Percentiles rank a stretch among this genome's conserved stretches.
Evolutionary conservation across 2,797 vertebrate genomes (phyloP).

Genomic region (Hyperoplus lanceolatus): DNA sequence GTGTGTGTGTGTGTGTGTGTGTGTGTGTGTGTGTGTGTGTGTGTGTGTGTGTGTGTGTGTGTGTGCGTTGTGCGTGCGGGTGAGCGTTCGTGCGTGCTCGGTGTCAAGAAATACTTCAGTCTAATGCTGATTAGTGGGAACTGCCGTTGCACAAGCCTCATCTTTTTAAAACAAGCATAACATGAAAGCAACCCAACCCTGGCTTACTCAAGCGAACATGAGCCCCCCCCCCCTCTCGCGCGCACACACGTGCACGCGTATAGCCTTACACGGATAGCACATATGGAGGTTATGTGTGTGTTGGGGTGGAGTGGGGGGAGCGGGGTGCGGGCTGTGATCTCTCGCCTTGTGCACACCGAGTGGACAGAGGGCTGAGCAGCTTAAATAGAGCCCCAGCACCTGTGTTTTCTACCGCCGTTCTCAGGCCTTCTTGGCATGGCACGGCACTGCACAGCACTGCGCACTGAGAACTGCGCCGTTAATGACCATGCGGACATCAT

Average conservation of each 20-base stretch:
- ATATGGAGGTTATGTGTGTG: slow-evolving; percentile 47
- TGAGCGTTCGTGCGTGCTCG: slow-evolving; percentile 5
- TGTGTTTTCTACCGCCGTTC: slow-evolving; percentile 81
- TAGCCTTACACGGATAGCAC: slow-evolving; percentile 45
- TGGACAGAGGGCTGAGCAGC: slow-evolving; percentile 82
- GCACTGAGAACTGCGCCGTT: slow-evolving; percentile 24
- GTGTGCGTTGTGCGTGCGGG: slow-evolving; percentile 57
- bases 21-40: slow-evolving; percentile 68
- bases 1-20: slow-evolving; percentile 72
- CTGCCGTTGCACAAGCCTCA: slow-evolving; percentile 74
- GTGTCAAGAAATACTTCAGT: slow-evolving; percentile 73
- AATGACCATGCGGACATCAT: slow-evolving; percentile 15
- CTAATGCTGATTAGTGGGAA: slow-evolving; percentile 85
- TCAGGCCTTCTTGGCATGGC: slow-evolving; percentile 75
- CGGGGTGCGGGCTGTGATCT: slow-evolving; percentile 79
- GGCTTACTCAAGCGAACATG: slow-evolving; percentile 72
- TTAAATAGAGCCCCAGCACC: slow-evolving; percentile 82
- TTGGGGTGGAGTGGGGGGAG: slow-evolving; percentile 35
- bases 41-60: slow-evolving; percentile 74
- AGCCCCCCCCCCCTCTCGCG: neutral
- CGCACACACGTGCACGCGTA: slow-evolving; percentile 31
- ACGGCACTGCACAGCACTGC: slow-evolving; percentile 47
- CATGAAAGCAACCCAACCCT: slow-evolving; percentile 80
- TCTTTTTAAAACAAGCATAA: slow-evolving; percentile 84
- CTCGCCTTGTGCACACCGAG: slow-evolving; percentile 82